Evolutionary conservation across 2,797 vertebrate genomes (phyloP), one percentile per base, ranked within the genome.

Genomic region (Molossus alvarezi): DNA sequence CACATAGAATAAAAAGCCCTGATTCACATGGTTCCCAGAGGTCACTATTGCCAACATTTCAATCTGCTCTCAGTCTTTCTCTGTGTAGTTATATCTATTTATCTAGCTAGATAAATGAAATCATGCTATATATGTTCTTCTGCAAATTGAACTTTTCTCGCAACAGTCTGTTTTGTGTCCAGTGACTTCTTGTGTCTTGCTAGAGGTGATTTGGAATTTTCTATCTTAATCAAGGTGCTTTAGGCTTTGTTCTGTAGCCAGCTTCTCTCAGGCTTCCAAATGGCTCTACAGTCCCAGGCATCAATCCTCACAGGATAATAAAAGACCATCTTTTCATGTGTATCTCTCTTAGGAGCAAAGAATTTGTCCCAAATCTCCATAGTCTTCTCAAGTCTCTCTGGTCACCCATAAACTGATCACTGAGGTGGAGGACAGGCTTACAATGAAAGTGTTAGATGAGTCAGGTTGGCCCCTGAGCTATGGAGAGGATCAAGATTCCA

Each of bases 341-440:
- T 7, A 9, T 84, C 58, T 88, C 57, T 76, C 60, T 85, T 85
- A 71, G 57, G 55, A 88, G 12, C 18, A 73, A 84, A 95, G 29
- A 29, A 65, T 65, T 64, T 85, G 65, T 60, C 55, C 41, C 27
- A 81, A 65, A 77, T 57, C 20, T 57, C 23, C n/a, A 8, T 23
- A 37, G 65, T 11, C n/a, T 83, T 84, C 76, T 77, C 7, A 33
- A 23, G 33, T 76, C 33, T 62, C 9, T 33, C 11, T 92, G 41
- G 29, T 45, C 21, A 69, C 45, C 85, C 57, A 7, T 25, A 73
- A 90, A 55, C 17, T 12, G 20, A 21, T 57, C 33, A 11, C 10
- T 65, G 62, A 33, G 27, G 51, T 33, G 33, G 45, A 91, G 27
- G 58, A 65, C 9, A 27, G n/a, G 7, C 25, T 33, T 72, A 8